Evolutionary conservation across 2,797 vertebrate genomes (phyloP), one percentile per base, ranked within the genome.

Genomic region (Leptodactylus fallax): DNA sequence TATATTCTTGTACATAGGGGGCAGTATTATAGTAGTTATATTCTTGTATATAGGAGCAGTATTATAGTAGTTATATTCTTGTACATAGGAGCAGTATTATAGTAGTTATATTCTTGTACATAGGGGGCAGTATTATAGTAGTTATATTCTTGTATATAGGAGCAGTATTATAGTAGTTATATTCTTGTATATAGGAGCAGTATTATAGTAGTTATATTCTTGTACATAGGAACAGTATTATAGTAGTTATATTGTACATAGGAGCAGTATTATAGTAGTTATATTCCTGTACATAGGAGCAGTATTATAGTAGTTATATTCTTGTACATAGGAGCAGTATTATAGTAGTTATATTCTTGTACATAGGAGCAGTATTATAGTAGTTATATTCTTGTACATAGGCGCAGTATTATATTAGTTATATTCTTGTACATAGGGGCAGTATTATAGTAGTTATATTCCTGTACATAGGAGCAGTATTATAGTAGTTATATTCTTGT

Each of bases 51-150:
- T 63, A 23, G 61, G 21, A 3, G 58, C 19, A 61, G 19, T 19
- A 61, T 61, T 61, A n/a, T 61, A 61, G 58, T 61, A 61, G 67
- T 69, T 69, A 69, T 69, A 69, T 69, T 69, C 14, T 69, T 69
- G 25, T 69, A 69, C 7, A 65, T n/a, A 61, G 8, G 14, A 14
- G 63, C 63, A 65, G 63, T 65, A 25, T 65, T 65, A 65, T 65
- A 65, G 63, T 65, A 65, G n/a, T 65, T 65, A 65, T 25, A 25
- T 65, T 65, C 11, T 25, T 25, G 3, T 65, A n/a, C 8, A 23
- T 23, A 23, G n/a, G n/a, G n/a, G 23, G 55, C 3, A 58, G 55
- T 58, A 58, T 58, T 58, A 58, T 58, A 58, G 55, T 58, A 58
- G 55, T 58, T 58, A 58, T 58, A 58, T 58, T 16, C 55, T 58